Percentiles rank a stretch among this genome's conserved stretches.
These are phyloP conservation scores for Drepanosiphum platanoidis DNA, from an alignment of 2,888 invertebrate genomes.

Conservation along the genomic window DNA sequence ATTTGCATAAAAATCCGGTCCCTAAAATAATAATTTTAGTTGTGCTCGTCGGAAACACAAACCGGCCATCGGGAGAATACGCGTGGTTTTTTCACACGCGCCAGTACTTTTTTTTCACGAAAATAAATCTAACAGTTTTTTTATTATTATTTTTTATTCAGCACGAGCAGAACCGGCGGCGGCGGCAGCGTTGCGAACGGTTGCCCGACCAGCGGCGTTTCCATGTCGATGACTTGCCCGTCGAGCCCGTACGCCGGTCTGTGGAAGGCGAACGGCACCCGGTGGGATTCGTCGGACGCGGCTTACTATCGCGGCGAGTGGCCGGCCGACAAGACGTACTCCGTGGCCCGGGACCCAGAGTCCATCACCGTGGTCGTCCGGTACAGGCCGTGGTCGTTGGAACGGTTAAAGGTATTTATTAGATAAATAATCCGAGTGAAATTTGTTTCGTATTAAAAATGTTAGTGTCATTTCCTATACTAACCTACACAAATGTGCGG, in stretches of 20 bases:
- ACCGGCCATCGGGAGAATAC: too few species aligned
- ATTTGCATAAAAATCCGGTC: too few species aligned
- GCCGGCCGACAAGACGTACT: conserved; percentile 32
- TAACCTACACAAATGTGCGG: too few species aligned
- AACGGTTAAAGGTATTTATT: conserved; percentile 43
- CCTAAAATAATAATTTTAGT: neutral
- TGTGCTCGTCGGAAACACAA: too few species aligned
- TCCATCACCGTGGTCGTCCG: conserved; percentile 24
- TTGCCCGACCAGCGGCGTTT: conserved; percentile 15
- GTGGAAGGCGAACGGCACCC: conserved; percentile 4
- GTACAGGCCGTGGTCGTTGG: conserved; percentile 27
- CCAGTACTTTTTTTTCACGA: neutral
- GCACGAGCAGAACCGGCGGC: neutral
- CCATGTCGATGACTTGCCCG: conserved; percentile 30
- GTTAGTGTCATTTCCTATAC: too few species aligned
- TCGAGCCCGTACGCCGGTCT: conserved; percentile 2
- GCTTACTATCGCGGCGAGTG: neutral
- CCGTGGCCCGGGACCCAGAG: neutral
- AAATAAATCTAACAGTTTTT: neutral
- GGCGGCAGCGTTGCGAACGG: neutral
- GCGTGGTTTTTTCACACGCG: too few species aligned
- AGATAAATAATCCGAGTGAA: too few species aligned
- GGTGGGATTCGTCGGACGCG: neutral
- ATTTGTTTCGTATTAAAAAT: too few species aligned
- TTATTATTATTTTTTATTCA: neutral